Base-by-base conservation (phyloP, 2,888 invertebrate species). In the Tribolium freemani region DNA sequence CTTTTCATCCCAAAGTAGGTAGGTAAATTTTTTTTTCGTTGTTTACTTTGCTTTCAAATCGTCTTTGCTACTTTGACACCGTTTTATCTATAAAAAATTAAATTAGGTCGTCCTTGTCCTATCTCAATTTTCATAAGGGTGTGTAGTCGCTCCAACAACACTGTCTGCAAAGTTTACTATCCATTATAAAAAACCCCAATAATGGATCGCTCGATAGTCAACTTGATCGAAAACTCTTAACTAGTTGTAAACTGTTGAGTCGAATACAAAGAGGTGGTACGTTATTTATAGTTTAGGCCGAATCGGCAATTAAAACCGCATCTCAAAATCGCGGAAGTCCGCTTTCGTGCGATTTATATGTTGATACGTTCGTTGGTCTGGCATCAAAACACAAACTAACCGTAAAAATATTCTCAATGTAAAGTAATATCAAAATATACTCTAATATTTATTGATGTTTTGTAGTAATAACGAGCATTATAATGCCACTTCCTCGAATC, bases 261-360 rank as follows among this genome's bases (percentile, higher is more conserved):
- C 8, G 38, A 6, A 38, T 38, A 6, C 8, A 38, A 38, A 38
- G 3, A 38, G 38, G 38, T n/a, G 8, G 8, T 3, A 38, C 2
- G n/a, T n/a, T 38, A 38, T 38, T 38, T 38, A 38, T 38, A 38
- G 38, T 38, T 31, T 38, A 8, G 2, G 8, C 38, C 5, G 8
- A 38, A 38, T 38, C 38, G 38, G 8, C 38, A 38, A 16, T 16
- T 11, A 16, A 11, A 50, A 50, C 20, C 48, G 50, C 16, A 50
- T 50, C 21, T 50, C 13, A 9, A 21, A 20, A 50, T 50, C 50
- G 21, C 50, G 50, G 50, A 50, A 50, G 50, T 50, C 50, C 50
- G 50, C 50, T 50, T 50, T 10, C 6, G 9, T 50, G 6, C 50
- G 9, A 50, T 9, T 16, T 50, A 50, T 50, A 20, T 50, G 21